These are phyloP conservation scores for Psittacula derbiana DNA, from an alignment of 2,797 vertebrate genomes.

Conservation along the genomic window DNA sequence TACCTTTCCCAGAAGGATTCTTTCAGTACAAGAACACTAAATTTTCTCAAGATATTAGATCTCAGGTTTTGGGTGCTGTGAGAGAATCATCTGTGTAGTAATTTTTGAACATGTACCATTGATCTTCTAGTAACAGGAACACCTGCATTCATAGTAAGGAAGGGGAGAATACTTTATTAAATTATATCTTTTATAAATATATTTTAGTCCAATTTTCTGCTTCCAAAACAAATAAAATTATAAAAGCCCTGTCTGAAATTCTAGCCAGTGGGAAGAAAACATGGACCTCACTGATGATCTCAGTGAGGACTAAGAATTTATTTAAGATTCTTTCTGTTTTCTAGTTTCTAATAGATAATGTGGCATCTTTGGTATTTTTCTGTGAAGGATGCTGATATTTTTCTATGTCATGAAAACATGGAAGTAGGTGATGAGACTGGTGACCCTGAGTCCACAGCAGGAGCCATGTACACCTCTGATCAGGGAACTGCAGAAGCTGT, in stretches of 20 bases:
- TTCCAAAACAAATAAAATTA: not conserved
- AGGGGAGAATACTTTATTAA: not conserved
- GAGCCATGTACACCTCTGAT: not conserved
- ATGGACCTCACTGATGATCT: not conserved
- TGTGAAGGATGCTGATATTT: not conserved
- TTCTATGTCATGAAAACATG: not conserved
- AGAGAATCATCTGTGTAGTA: not conserved
- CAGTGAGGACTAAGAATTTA: not conserved
- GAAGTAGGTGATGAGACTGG: not conserved
- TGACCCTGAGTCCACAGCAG: not conserved
- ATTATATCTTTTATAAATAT: not conserved
- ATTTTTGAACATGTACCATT: not conserved
- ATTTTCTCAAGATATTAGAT: not conserved
- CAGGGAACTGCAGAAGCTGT: not conserved
- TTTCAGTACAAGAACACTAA: not conserved
- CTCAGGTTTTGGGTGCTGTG: not conserved
- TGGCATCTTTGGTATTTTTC: not conserved
- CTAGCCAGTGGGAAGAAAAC: not conserved
- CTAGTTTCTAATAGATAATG: not conserved
- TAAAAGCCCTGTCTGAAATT: not conserved
- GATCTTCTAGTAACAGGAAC: not conserved
- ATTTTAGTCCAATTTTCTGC: not conserved
- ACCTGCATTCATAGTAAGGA: not conserved
- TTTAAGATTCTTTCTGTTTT: not conserved
- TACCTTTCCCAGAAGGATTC: not conserved